Percentiles rank a stretch among this genome's conserved stretches.
phyloP scores from a whole-genome alignment of 2,888 invertebrate genomes.

The Invenusta paracnida region DNA sequence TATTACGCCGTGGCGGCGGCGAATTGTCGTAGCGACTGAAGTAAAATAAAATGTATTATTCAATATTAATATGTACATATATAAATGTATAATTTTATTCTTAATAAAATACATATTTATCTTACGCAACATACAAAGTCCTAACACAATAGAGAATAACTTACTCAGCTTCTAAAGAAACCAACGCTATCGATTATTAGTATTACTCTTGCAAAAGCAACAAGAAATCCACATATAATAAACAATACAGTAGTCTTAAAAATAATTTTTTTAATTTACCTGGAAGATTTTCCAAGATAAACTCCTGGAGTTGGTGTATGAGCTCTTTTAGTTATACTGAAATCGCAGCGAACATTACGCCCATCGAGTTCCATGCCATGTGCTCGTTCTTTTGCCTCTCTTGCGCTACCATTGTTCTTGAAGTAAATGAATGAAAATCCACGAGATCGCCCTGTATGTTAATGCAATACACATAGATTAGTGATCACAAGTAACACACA shows the following conservation, averaged over 20 bases:
- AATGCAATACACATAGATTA: too few relatives aligned
- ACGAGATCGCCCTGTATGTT: slow-evolving; percentile 30
- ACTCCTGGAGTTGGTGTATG: slow-evolving; percentile 95
- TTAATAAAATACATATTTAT: not conserved
- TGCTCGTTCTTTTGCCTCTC: slow-evolving; percentile 85
- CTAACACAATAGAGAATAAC: too few relatives aligned
- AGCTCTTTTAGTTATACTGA: slow-evolving; percentile 86
- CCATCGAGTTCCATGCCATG: slow-evolving; percentile 90
- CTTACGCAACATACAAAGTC: too few relatives aligned
- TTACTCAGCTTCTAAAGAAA: not conserved
- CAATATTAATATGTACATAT: not conserved
- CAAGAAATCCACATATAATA: too few relatives aligned
- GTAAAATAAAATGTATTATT: too few relatives aligned
- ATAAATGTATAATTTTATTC: not conserved
- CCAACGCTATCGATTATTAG: too few relatives aligned
- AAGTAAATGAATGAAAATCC: slow-evolving; percentile 68
- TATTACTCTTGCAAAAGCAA: too few relatives aligned
- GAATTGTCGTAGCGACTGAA: not conserved
- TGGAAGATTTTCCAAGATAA: slow-evolving; percentile 87
- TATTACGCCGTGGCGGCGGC: not conserved
- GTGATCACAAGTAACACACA: too few relatives aligned
- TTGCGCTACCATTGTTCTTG: slow-evolving; percentile 79
- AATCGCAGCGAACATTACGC: slow-evolving; percentile 85
- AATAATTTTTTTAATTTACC: slow-evolving; percentile 60
- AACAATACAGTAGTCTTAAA: too few relatives aligned